Base-by-base conservation (phyloP, 2,113 vertebrate species). In the Sterna hirundo region DNA sequence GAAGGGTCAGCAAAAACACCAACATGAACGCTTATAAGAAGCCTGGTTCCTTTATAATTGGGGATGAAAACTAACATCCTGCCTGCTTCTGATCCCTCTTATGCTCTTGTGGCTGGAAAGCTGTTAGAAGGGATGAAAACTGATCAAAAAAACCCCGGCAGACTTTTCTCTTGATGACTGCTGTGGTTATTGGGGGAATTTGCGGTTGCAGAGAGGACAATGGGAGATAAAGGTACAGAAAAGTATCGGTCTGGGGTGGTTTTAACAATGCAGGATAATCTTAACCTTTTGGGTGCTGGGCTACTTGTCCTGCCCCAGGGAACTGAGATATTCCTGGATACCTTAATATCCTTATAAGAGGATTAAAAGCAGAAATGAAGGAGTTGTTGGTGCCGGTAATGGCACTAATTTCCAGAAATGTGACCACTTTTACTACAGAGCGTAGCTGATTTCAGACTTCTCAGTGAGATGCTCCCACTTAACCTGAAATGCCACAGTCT, bases 71-170 rank as follows among this genome's bases (percentile, higher is more conserved):
- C 87, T 66, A 94, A 64, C 60, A 81, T 88, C 68, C 71, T 91
- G 64, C 38, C 58, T 81, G 51, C 66, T 83, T 94, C 88, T 96
- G 81, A 93, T 93, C 62, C 70, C 68, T 69, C 47, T 94, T 83
- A 64, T 0, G 4, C 64, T 65, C 58, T 57, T 94, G 46, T 6
- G 3, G 55, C 81, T 78, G 79, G 64, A 91, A 95, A 83, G 66
- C 86, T 80, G 44, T 88, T 97, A 77, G 62, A 93, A 90, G 54
- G 64, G 82, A 94, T 91, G 51, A 89, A 85, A 93, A 93, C 40
- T 93, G 71, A 74, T 94, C 5, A 42, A 38, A 95, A 94, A 5
- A 58, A 13, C 6, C 0, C 10, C 3, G 0, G 1, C 26, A 22
- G 46, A 80, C 84, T 81, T 83, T 76, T 81, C 82, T 90, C 66